Conservation (phyloP, 1,140 invertebrate species). For the Caerostris darwini region DNA sequence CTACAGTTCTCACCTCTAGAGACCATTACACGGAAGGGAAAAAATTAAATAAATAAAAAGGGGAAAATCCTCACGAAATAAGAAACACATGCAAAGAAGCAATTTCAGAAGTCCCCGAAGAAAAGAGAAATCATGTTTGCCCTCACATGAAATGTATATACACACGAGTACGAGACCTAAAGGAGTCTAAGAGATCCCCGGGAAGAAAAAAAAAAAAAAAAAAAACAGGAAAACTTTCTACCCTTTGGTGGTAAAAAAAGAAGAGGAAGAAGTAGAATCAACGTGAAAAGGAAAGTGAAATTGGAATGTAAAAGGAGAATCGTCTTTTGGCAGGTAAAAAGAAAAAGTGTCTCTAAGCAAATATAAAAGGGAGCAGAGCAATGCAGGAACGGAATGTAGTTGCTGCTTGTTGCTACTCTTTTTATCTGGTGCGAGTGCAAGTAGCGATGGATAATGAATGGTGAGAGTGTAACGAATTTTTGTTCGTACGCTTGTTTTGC, state of each 20-base stretch:
- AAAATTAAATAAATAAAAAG: background rate
- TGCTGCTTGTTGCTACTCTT: background rate
- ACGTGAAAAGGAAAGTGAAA: constrained; percentile 67
- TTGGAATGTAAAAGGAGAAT: constrained; percentile 75
- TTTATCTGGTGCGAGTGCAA: background rate
- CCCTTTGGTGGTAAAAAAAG: constrained; percentile 66
- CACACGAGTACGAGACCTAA: constrained; percentile 69
- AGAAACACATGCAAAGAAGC: constrained; percentile 76
- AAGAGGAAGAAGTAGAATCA: constrained; percentile 51
- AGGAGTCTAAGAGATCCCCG: constrained; percentile 19
- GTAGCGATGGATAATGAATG: background rate
- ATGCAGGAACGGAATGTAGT: too few species aligned
- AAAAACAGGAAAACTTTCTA: constrained; percentile 50
- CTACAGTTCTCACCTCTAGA: constrained; percentile 69
- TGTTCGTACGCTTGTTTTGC: background rate
- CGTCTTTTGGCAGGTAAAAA: constrained; percentile 37
- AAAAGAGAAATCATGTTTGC: constrained; percentile 76
- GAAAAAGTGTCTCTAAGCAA: constrained; percentile 28
- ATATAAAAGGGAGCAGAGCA: background rate
- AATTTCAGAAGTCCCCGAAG: constrained; percentile 69
- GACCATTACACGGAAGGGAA: constrained; percentile 53
- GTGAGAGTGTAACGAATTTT: background rate
- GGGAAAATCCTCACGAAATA: constrained; percentile 58
- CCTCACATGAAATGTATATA: constrained; percentile 77
- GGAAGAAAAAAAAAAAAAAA: constrained; percentile 18